Percentiles rank a stretch among this genome's conserved stretches.
These are phyloP conservation scores for Clitarchus hookeri DNA, from an alignment of 2,888 invertebrate species.

Conservation along the genomic window DNA sequence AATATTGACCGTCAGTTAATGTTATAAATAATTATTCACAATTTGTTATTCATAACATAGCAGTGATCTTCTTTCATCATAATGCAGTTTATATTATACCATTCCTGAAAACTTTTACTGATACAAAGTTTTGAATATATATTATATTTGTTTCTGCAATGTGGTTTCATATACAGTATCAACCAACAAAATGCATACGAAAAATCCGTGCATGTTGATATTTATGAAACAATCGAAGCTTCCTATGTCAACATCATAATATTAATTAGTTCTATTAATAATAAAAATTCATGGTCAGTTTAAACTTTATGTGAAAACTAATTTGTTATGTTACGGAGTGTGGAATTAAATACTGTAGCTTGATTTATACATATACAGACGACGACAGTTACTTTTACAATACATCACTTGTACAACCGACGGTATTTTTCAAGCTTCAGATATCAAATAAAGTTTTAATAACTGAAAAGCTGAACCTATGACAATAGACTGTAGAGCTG, in stretches of 20 bases:
- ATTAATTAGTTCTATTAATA: constrained; percentile 18
- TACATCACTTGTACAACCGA: neutral
- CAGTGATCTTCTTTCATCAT: neutral
- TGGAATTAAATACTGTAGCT: constrained; percentile 29
- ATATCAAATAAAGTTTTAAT: constrained; percentile 20
- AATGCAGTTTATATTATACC: neutral
- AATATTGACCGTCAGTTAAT: neutral
- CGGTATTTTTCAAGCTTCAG: neutral
- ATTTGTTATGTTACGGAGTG: constrained; percentile 29
- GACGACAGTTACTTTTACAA: constrained; percentile 25
- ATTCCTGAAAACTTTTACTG: constrained; percentile 21
- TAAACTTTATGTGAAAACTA: constrained; percentile 32
- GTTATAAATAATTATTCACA: neutral
- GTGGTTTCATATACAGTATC: constrained; percentile 36
- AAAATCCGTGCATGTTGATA: constrained; percentile 34
- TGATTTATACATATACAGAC: constrained; percentile 37
- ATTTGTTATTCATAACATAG: neutral
- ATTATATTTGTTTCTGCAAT: constrained; percentile 27
- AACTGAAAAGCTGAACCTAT: constrained; percentile 21
- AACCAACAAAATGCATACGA: constrained; percentile 38
- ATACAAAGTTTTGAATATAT: constrained; percentile 10
- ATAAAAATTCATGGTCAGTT: constrained; percentile 27
- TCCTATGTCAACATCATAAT: constrained; percentile 19
- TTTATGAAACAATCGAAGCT: constrained; percentile 24
- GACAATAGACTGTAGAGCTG: constrained; percentile 12